Evolutionary conservation across 1,140 invertebrate species (phyloP).

Genomic region (Helicoverpa zea): DNA sequence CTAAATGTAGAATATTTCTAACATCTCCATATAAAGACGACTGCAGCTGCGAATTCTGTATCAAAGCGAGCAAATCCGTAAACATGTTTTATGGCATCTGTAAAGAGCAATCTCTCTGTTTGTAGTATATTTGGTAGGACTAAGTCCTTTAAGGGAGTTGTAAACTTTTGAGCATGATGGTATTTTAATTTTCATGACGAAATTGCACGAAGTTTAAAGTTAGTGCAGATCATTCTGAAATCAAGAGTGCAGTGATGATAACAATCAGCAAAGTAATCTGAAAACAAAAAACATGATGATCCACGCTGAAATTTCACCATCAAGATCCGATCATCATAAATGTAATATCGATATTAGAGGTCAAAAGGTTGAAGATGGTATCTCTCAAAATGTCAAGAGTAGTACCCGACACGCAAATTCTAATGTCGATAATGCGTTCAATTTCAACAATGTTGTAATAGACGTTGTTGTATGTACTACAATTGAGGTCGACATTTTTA

Average conservation of each 20-base stretch:
- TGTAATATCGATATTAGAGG: slow-evolving; percentile 28
- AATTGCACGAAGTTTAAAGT: too few relatives aligned
- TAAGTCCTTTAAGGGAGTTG: too few relatives aligned
- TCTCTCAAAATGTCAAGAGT: slow-evolving; percentile 30
- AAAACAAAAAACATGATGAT: too few relatives aligned
- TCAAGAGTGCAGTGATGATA: too few relatives aligned
- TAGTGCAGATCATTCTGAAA: too few relatives aligned
- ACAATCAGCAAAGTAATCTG: too few relatives aligned
- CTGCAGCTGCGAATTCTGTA: slow-evolving; percentile 17
- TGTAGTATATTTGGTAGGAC: too few relatives aligned
- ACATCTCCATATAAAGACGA: slow-evolving; percentile 23
- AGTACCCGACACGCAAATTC: neutral
- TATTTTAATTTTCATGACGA: too few relatives aligned
- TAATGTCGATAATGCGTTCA: slow-evolving; percentile 36
- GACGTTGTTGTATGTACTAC: slow-evolving; percentile 6
- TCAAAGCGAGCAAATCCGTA: neutral
- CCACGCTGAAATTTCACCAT: neutral
- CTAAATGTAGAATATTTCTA: neutral
- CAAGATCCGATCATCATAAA: neutral
- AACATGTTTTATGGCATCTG: neutral
- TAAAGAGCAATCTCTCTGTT: too few relatives aligned
- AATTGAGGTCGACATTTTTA: slow-evolving; percentile 41
- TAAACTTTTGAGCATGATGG: too few relatives aligned
- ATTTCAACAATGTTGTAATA: slow-evolving; percentile 33
- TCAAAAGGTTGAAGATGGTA: slow-evolving; percentile 36